Evolutionary conservation across 2,113 vertebrate genomes (phyloP).

Genomic region (Lipophrys pholis): DNA sequence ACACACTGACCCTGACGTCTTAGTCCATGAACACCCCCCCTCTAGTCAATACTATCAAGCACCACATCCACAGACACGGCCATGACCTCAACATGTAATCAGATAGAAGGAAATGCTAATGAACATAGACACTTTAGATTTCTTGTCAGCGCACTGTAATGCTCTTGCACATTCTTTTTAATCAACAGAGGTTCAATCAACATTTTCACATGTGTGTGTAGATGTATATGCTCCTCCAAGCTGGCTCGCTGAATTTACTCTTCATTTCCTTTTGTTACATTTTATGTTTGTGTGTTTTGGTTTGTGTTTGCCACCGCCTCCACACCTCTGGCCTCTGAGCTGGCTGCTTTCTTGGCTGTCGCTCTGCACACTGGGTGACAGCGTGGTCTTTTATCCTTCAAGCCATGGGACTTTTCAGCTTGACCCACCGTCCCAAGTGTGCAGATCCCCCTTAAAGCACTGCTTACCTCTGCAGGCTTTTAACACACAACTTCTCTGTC

Average conservation of each 20-base stretch:
- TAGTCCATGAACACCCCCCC: slow-evolving; percentile 28
- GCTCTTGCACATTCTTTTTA: slow-evolving; percentile 6
- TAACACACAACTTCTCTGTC: slow-evolving; percentile 88
- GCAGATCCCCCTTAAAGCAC: slow-evolving; percentile 66
- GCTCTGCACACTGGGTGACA: slow-evolving; percentile 61
- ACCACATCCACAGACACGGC: slow-evolving; percentile 38
- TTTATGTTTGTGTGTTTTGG: slow-evolving; percentile 63
- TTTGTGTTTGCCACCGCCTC: slow-evolving; percentile 56
- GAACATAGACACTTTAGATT: slow-evolving; percentile 5
- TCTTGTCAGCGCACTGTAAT: background rate
- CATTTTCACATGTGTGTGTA: background rate
- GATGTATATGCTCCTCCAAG: background rate
- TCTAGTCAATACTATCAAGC: slow-evolving; percentile 45
- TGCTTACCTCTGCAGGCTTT: slow-evolving; percentile 77
- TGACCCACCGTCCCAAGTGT: slow-evolving; percentile 32
- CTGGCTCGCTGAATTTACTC: slow-evolving; percentile 30
- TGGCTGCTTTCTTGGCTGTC: slow-evolving; percentile 79
- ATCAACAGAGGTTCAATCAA: background rate
- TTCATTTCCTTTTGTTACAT: slow-evolving; percentile 60
- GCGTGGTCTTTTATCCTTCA: slow-evolving; percentile 15
- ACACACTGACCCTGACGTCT: slow-evolving; percentile 69
- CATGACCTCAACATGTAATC: slow-evolving; percentile 54
- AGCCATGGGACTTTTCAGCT: slow-evolving; percentile 11
- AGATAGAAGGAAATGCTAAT: slow-evolving; percentile 40
- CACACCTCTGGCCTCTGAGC: slow-evolving; percentile 68